These are phyloP conservation scores for Syngnathus rostellatus DNA, from an alignment of 2,797 vertebrate genomes.

Conservation along the genomic window DNA sequence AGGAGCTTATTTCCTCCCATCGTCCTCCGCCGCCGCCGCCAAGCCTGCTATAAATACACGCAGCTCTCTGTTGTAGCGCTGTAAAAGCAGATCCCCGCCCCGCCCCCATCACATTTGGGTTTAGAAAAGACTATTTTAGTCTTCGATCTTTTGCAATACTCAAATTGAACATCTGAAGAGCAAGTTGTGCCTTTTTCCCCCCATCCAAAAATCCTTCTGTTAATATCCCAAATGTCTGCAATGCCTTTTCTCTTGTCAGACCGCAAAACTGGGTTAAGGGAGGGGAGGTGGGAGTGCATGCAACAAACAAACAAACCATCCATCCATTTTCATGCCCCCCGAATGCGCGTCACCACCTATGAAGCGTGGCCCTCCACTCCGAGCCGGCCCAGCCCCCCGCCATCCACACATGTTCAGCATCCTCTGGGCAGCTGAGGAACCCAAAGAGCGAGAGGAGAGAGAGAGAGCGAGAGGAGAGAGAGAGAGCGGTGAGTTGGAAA, in stretches of 20 bases:
- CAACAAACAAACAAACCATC: too few species aligned
- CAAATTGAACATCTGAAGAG: too few species aligned
- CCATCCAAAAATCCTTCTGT: too few species aligned
- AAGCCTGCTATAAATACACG: slow-evolving; percentile 17
- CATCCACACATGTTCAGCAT: slow-evolving; percentile 64
- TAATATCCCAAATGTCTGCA: too few species aligned
- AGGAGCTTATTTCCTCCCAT: slow-evolving; percentile 59
- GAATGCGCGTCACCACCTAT: slow-evolving; percentile 3
- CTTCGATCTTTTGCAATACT: too few species aligned
- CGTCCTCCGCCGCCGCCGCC: slow-evolving; percentile 47
- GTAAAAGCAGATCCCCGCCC: slow-evolving; percentile 9
- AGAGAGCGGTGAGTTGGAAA: slow-evolving; percentile 56
- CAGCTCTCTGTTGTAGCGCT: slow-evolving; percentile 26
- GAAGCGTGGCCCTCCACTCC: slow-evolving; percentile 23
- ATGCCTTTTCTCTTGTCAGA: too few species aligned
- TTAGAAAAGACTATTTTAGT: too few species aligned
- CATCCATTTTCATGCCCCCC: not conserved
- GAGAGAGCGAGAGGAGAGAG: slow-evolving; percentile 41
- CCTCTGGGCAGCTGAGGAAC: slow-evolving; percentile 56
- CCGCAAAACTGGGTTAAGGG: too few species aligned
- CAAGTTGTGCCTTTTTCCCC: too few species aligned
- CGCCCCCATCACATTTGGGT: too few species aligned
- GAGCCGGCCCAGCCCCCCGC: slow-evolving; percentile 52
- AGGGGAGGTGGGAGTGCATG: too few species aligned
- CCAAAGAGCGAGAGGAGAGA: slow-evolving; percentile 19